Percentiles rank a stretch among this genome's conserved stretches.
phyloP scores from a whole-genome alignment of 2,888 invertebrate genomes.

The Enchytraeus crypticus region DNA sequence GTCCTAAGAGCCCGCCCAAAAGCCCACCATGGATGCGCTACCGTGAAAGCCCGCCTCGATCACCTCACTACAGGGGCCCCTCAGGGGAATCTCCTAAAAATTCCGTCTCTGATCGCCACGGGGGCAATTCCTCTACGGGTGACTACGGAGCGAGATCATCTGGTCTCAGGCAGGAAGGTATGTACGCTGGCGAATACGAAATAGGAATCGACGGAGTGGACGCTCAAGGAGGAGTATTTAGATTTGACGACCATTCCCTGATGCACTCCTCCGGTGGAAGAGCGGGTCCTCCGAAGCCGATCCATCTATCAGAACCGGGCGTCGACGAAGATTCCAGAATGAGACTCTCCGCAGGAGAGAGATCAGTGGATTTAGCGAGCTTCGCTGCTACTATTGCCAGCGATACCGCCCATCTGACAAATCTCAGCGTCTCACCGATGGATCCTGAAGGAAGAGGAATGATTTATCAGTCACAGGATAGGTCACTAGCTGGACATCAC shows the following conservation, averaged over 20 bases:
- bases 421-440: conserved; percentile 44
- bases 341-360: no score
- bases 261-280: no score
- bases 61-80: conserved; percentile 26
- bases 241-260: no score
- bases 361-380: conserved; percentile 34
- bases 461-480: conserved; percentile 6
- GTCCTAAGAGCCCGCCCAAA: conserved; percentile 34
- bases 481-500: conserved; percentile 7
- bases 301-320: no score
- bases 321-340: no score
- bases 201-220: neutral
- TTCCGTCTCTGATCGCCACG: neutral
- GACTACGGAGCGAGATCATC: neutral
- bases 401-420: conserved; percentile 45
- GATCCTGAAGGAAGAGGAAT: neutral
- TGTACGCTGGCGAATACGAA: conserved; percentile 1
- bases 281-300: no score
- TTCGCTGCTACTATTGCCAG: conserved; percentile 47
- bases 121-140: neutral
- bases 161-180: no score
- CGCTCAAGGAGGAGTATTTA: no score
- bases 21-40: conserved; percentile 38
- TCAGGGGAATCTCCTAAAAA: conserved; percentile 27
- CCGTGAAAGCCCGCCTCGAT: conserved; percentile 26